Conservation (phyloP, 2,113 vertebrate species). For the Malurus alboscapulatus region DNA sequence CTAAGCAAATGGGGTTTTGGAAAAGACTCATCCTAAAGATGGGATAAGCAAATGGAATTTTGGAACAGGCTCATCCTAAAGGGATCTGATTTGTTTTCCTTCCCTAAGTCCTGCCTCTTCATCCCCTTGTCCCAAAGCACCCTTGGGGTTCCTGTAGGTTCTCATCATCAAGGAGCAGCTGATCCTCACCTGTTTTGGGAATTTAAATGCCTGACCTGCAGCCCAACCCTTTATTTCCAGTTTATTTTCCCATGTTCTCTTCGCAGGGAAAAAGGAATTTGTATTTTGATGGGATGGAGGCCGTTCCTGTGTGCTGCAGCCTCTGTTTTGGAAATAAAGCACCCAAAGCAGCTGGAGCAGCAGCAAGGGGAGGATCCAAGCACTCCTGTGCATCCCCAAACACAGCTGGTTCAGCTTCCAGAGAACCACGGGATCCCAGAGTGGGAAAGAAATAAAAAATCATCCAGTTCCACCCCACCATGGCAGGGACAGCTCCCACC, state of each 20-base stretch:
- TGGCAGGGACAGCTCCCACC: neutral
- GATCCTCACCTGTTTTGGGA: neutral
- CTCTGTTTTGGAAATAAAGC: slow-evolving; percentile 44
- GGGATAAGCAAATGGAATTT: too few species aligned
- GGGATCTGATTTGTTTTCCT: too few species aligned
- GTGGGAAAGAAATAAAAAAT: neutral
- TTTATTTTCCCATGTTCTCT: neutral
- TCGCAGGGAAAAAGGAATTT: neutral
- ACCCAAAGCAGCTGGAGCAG: neutral
- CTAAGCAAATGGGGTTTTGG: too few species aligned
- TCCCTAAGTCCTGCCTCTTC: too few species aligned
- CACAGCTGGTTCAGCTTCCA: neutral
- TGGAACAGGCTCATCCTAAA: too few species aligned
- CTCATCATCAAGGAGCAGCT: neutral
- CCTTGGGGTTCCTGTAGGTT: neutral
- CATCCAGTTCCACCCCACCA: neutral
- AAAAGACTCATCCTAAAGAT: too few species aligned
- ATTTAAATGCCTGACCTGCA: neutral
- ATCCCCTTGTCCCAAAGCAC: too few species aligned
- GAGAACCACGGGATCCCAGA: rapidly evolving
- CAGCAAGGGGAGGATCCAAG: rapidly evolving
- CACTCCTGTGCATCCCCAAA: neutral
- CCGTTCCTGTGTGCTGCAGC: neutral
- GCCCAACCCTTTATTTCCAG: neutral
- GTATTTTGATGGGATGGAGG: neutral